Base-by-base conservation (phyloP, 2,888 invertebrate genomes). In the Podabrus alpinus region DNA sequence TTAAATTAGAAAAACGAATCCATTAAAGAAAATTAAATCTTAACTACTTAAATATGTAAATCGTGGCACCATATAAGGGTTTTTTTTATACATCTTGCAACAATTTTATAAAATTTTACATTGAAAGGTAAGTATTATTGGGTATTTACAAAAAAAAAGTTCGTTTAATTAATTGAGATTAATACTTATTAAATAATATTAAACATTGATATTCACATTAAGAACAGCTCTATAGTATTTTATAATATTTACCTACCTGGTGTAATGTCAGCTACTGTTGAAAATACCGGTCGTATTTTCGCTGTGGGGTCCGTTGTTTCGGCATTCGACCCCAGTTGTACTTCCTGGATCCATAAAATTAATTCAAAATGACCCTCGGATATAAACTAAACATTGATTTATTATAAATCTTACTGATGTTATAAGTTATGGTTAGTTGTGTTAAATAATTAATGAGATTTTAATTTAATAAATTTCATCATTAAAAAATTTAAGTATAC, bases 341-440 rank as follows among this genome's bases (percentile, higher is more conserved):
- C 78, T 80, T 80, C 79, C 79, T 79, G 77, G 71, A 77, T 76
- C 71, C 78, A 77, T 80, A 77, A 79, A 79, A 79, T 79, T 79
- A 79, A 80, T 79, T 79, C 75, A 68, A 72, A 74, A 75, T 68
- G 68, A 79, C 71, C 64, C 59, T 73, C 72, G 75, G 76, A 76
- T 72, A 76, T 73, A 72, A 76, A 45, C 45, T 45, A 45, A 45
- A 73, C 73, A 73, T 76, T 71, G 59, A 69, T 73, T 71, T 76
- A 71, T 45, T 45, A 45, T 45, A 45, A 45, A 45, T 45, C 45
- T 45, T 45, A n/a, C 45, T 45, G 45, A 45, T 45, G n/a, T 7
- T 45, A n/a, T 45, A 45, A 45, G 45, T 45, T 45, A 45, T 45
- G n/a, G 45, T 45, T 45, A 13, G 7, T 45, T 45, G 45, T n/a